phyloP scores from a whole-genome alignment of 2,113 vertebrate genomes.

The Anarrhichthys ocellatus region DNA sequence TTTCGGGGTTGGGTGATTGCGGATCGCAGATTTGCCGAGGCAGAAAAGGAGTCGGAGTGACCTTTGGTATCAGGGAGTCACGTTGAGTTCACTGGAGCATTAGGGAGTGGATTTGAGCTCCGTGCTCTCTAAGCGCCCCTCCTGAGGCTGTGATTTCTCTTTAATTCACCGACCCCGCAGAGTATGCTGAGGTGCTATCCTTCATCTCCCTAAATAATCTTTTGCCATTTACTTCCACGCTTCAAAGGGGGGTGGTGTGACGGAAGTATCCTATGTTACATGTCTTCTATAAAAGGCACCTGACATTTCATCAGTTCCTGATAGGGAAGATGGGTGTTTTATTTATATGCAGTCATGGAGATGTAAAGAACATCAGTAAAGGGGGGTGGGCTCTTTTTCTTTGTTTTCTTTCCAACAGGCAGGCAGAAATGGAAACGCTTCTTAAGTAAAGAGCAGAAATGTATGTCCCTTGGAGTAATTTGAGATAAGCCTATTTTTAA shows the following conservation, averaged over 20 bases:
- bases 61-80: slow-evolving; percentile 71
- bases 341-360: slow-evolving; percentile 30
- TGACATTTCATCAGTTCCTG: slow-evolving; percentile 35
- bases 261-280: slow-evolving; percentile 18
- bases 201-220: slow-evolving; percentile 48
- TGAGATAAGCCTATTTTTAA: neutral
- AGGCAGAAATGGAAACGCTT: neutral
- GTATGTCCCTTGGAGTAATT: neutral
- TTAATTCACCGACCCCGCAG: neutral
- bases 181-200: slow-evolving; percentile 23
- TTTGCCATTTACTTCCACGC: slow-evolving; percentile 33
- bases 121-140: slow-evolving; percentile 15
- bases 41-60: slow-evolving; percentile 49
- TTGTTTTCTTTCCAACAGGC: neutral
- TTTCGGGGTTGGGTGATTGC: neutral
- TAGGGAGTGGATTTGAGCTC: slow-evolving; percentile 43
- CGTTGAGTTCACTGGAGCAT: slow-evolving; percentile 63
- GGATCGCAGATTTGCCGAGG: slow-evolving; percentile 36
- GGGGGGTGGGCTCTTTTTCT: neutral
- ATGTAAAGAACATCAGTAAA: slow-evolving; percentile 32
- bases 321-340: slow-evolving; percentile 32
- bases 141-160: slow-evolving; percentile 45
- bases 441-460: neutral
- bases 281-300: slow-evolving; percentile 26
- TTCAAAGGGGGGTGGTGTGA: slow-evolving; percentile 26